Conservation (phyloP, 2,797 vertebrate genomes). For the Artibeus jamaicensis region DNA sequence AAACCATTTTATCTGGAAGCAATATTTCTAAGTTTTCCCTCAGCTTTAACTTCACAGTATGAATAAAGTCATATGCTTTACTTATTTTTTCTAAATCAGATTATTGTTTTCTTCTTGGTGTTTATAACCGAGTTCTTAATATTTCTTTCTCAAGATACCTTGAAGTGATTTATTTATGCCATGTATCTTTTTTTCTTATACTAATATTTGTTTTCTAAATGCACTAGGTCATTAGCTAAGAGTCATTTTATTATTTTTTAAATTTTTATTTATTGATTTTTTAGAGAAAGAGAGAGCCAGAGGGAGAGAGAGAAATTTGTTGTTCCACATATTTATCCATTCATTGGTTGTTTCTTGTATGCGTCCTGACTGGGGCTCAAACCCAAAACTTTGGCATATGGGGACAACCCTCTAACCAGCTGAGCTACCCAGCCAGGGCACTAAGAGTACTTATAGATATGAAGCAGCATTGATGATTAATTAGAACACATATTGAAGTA, state of each 20-base stretch:
- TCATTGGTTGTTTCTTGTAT: too few species aligned
- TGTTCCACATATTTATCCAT: too few species aligned
- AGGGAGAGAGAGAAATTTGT: too few species aligned
- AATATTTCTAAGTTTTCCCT: neutral
- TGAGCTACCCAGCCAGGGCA: too few species aligned
- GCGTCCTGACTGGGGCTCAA: too few species aligned
- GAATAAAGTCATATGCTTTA: neutral
- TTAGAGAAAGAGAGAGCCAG: too few species aligned
- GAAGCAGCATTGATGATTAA: neutral
- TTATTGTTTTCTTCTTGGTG: neutral
- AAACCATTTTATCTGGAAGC: neutral
- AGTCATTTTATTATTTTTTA: neutral
- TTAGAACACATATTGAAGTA: neutral
- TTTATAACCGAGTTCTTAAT: neutral
- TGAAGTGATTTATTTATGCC: neutral
- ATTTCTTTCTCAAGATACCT: neutral
- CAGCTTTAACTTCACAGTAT: neutral
- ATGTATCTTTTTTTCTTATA: neutral
- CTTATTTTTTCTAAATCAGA: neutral
- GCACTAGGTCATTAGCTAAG: neutral
- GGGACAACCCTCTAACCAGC: too few species aligned
- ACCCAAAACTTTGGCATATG: too few species aligned
- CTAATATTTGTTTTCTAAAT: neutral
- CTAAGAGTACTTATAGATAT: neutral
- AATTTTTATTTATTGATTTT: too few species aligned